phyloP scores from a whole-genome alignment of 2,888 invertebrate species.

The Hyalella azteca region DNA sequence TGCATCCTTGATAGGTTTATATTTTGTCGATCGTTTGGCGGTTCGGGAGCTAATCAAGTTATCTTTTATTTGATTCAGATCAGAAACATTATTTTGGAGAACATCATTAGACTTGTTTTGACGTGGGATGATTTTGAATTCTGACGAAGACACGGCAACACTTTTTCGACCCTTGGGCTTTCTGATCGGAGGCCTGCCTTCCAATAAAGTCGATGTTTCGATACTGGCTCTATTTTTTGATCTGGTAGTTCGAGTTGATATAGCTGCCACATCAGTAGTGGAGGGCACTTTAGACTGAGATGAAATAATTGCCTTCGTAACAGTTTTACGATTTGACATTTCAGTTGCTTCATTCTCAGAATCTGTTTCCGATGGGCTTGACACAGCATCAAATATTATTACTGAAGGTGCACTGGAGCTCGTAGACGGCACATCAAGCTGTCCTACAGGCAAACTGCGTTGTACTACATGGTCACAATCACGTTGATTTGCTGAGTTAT shows the following conservation, averaged over 20 bases:
- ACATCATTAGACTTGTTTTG: too few species aligned
- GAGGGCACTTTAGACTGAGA: too few species aligned
- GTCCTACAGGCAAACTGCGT: neutral
- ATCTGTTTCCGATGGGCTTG: neutral
- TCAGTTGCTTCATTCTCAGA: neutral
- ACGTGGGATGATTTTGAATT: neutral
- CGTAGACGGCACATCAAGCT: neutral
- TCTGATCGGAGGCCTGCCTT: neutral
- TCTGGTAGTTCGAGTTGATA: neutral
- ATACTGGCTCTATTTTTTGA: neutral
- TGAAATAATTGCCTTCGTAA: too few species aligned
- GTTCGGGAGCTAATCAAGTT: too few species aligned
- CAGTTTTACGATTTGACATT: too few species aligned
- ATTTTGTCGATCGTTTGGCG: neutral
- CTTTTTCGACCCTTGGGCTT: neutral
- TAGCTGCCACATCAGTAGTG: too few species aligned
- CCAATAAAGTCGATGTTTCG: neutral
- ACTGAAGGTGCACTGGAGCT: neutral
- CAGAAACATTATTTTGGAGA: too few species aligned
- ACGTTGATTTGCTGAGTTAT: neutral
- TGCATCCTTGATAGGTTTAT: neutral
- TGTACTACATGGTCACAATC: neutral
- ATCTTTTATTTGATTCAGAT: neutral
- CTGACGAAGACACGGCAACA: neutral
- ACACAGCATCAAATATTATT: neutral